Conservation (phyloP, 2,113 vertebrate species). For the Campylorhamphus procurvoides region DNA sequence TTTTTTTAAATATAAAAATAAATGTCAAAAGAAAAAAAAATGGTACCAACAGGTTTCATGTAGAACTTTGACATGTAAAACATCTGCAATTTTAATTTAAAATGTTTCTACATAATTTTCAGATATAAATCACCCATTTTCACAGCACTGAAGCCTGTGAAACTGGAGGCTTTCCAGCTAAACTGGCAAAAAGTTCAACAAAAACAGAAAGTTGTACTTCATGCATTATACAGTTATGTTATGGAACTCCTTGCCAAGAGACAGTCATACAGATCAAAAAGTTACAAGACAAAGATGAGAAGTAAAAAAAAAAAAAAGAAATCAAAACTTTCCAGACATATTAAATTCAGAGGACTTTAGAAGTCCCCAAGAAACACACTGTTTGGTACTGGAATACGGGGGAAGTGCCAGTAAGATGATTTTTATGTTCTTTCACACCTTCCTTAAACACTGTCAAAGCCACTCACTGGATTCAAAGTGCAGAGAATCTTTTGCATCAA, state of each 20-base stretch:
- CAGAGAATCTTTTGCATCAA: not conserved
- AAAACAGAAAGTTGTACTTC: not conserved
- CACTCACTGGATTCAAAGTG: not conserved
- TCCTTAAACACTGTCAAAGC: not conserved
- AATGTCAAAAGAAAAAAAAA: not conserved
- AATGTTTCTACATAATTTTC: not conserved
- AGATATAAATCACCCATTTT: not conserved
- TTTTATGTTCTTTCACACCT: not conserved
- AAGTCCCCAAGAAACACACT: not conserved
- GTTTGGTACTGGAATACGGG: not conserved
- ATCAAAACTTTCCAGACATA: not conserved
- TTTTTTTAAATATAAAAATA: not conserved
- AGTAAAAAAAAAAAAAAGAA: not conserved
- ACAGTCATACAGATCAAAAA: not conserved
- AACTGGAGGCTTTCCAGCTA: not conserved
- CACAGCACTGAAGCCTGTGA: not conserved
- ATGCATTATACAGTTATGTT: accelerated
- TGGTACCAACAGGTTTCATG: not conserved
- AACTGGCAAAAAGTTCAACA: not conserved
- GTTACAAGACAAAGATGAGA: not conserved
- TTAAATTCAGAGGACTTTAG: not conserved
- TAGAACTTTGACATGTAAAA: not conserved
- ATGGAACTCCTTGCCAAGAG: not conserved
- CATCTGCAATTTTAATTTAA: not conserved
- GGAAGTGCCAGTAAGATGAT: not conserved